Conservation (phyloP, 2,797 vertebrate species). For the Nyctalus aviator region DNA sequence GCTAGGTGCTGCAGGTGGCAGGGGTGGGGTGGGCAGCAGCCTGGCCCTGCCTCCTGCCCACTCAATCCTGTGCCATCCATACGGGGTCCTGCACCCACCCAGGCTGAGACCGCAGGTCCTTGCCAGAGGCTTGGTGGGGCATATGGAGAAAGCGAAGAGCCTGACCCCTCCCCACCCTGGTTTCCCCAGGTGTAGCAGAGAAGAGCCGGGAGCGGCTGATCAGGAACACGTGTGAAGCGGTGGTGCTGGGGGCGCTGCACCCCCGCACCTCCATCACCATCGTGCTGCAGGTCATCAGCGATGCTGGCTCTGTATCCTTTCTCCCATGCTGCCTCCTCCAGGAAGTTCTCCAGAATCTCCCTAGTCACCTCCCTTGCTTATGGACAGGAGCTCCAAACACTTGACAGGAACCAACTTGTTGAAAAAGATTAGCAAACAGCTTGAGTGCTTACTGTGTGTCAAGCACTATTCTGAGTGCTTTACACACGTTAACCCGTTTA, state of each 20-base stretch:
- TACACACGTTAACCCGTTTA: background rate
- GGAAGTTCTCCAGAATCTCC: background rate
- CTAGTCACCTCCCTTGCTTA: background rate
- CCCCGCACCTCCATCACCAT: conserved; percentile 94
- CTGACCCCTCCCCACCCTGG: background rate
- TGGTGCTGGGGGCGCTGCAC: conserved; percentile 90
- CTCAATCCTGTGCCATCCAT: background rate
- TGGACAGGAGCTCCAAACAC: background rate
- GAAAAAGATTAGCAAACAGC: background rate
- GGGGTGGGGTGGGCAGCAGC: background rate
- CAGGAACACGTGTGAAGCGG: conserved; percentile 92
- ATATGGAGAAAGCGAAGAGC: background rate
- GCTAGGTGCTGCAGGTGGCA: background rate
- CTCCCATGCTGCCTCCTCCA: background rate
- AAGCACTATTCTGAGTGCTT: background rate
- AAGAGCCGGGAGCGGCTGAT: conserved; percentile 92
- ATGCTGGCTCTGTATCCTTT: conserved; percentile 95
- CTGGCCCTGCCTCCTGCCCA: background rate
- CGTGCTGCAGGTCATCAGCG: conserved; percentile 92
- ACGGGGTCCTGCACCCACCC: background rate
- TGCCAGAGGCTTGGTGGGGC: background rate
- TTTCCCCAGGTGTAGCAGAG: conserved; percentile 90
- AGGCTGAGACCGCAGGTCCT: background rate
- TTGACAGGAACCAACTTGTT: background rate
- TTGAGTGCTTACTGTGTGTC: background rate